These are phyloP conservation scores for Paralinhomoeus sp. DNA, from an alignment of 2,888 invertebrate genomes.

Conservation along the genomic window DNA sequence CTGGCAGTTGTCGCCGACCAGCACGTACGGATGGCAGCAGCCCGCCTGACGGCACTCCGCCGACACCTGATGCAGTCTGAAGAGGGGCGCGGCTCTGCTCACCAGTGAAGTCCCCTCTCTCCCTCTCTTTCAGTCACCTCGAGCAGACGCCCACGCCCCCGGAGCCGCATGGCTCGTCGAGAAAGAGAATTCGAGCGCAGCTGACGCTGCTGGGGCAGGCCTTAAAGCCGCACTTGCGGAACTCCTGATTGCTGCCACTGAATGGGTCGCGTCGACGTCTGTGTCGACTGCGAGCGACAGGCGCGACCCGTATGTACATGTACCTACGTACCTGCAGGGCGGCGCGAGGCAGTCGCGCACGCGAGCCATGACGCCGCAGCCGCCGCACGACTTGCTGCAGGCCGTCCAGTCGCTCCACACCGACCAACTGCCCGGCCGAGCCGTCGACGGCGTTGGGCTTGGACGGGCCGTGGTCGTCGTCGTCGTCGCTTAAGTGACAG, in stretches of 20 bases:
- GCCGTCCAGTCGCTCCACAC: slow-evolving; percentile 19
- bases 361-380: slow-evolving; percentile 16
- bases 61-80: not conserved
- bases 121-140: slow-evolving; percentile 8
- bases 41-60: not conserved
- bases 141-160: slow-evolving; percentile 11
- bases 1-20: not conserved
- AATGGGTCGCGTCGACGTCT: too few relatives aligned
- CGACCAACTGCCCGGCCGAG: slow-evolving; percentile 9
- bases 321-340: slow-evolving; percentile 20
- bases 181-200: slow-evolving; percentile 12
- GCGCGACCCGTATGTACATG: too few relatives aligned
- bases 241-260: slow-evolving; percentile 19
- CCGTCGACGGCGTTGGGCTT: too few relatives aligned
- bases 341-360: slow-evolving; percentile 13
- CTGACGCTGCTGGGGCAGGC: slow-evolving; percentile 16
- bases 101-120: too few relatives aligned
- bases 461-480: too few relatives aligned
- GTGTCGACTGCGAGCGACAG: too few relatives aligned
- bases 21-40: not conserved
- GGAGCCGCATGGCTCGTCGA: slow-evolving; percentile 11
- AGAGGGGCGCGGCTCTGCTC: too few relatives aligned
- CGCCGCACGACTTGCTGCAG: slow-evolving; percentile 18
- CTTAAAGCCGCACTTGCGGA: slow-evolving; percentile 17
- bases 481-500: too few relatives aligned